Base-by-base conservation (phyloP, 1,140 invertebrate species). In the Contarinia nasturtii region DNA sequence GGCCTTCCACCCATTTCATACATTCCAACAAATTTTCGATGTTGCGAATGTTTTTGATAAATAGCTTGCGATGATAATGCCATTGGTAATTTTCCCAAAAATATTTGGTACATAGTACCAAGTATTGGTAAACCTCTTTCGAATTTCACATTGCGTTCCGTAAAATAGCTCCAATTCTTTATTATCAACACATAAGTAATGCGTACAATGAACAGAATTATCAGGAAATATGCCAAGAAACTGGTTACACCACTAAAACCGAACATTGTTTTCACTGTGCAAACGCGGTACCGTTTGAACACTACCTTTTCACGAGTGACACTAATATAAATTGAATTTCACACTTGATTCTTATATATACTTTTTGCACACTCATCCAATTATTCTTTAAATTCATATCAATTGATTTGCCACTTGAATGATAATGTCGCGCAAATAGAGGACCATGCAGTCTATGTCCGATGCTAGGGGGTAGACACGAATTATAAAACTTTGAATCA, bases 1-100 rank as follows among this genome's bases (percentile, higher is more conserved):
- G 72, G 71, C 11, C 55, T 62, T 0, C 54, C 2, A 14, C 41
- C 41, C 17, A 74, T 65, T 45, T 72, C 64, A 44, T 61, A 70
- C 40, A 65, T 59, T 17, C 63, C 70, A 0, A 61, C 52, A 52
- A 70, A 69, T 51, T 65, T 66, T 18, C 18, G n/a, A 4, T 21
- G n/a, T n/a, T n/a, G 7, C 41, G 41, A 19, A 21, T 43, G 12
- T 21, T 43, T 17, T 18, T 43, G 11, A 17, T 43, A 43, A 14
- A 43, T 3, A 40, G 3, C 14, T 15, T 7, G 17, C 14, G 17
- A 18, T 18, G 37, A 40, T 4, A 15, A 4, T 3, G 37, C 14
- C 37, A 40, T 40, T 15, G 37, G 12, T 18, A 5, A 3, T 18
- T 40, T 40, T n/a, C 37, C 37, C 37, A 40, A 40, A 4, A 40